Conservation (phyloP, 2,888 invertebrate species). For the Calliopum simillimum region DNA sequence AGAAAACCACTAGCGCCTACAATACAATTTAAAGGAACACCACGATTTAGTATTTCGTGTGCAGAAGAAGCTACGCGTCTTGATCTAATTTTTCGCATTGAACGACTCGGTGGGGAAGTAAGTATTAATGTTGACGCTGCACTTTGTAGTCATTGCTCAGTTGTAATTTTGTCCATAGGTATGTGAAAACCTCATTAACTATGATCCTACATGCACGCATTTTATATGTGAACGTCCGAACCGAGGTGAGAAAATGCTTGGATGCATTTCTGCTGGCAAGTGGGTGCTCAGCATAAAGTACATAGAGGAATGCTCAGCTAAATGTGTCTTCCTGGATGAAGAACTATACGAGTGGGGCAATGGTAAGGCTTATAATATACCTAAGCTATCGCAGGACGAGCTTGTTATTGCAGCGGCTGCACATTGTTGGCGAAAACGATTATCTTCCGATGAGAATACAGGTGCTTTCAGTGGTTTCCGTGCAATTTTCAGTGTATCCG, state of each 20-base stretch:
- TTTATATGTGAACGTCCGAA: slow-evolving; percentile 79
- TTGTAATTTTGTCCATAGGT: slow-evolving; percentile 46
- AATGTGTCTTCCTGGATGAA: slow-evolving; percentile 69
- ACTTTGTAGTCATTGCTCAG: slow-evolving; percentile 13
- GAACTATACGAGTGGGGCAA: slow-evolving; percentile 89
- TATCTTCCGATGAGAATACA: slow-evolving; percentile 66
- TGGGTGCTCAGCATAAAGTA: slow-evolving; percentile 90
- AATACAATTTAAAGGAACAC: slow-evolving; percentile 58
- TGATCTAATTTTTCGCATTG: slow-evolving; percentile 54
- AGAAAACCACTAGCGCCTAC: slow-evolving; percentile 48
- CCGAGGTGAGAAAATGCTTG: slow-evolving; percentile 89
- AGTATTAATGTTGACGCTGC: not conserved
- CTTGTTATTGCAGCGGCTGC: slow-evolving; percentile 72
- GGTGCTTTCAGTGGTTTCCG: slow-evolving; percentile 71
- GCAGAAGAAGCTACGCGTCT: slow-evolving; percentile 55
- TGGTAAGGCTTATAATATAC: slow-evolving; percentile 71
- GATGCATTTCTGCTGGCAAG: slow-evolving; percentile 87
- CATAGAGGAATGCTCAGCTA: slow-evolving; percentile 74
- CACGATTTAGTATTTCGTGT: slow-evolving; percentile 64
- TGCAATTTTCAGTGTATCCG: slow-evolving; percentile 73
- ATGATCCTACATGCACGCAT: slow-evolving; percentile 78
- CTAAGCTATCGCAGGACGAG: slow-evolving; percentile 67
- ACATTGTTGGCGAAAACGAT: slow-evolving; percentile 78
- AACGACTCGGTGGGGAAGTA: slow-evolving; percentile 55
- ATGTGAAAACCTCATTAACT: slow-evolving; percentile 65